Evolutionary conservation across 2,113 vertebrate species (phyloP), one percentile per base, ranked within the genome.

Genomic region (Cariama cristata): DNA sequence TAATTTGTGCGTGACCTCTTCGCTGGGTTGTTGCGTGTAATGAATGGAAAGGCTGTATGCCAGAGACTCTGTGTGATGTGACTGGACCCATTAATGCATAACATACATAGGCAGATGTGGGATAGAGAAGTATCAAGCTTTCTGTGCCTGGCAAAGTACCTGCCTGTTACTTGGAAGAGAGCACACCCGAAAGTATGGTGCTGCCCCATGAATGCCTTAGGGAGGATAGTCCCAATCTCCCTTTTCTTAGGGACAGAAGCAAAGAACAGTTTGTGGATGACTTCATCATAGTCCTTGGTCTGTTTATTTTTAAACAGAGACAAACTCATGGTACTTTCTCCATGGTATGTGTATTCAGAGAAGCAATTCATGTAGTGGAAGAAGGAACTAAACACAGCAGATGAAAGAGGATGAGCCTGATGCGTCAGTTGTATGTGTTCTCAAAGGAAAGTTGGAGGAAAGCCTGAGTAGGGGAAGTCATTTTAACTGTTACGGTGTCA

Each of bases 1-100:
- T 79, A 40, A 21, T 35, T 52, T 33, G 4, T 16, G 12, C 0
- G 0, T 4, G 40, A 0, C 1, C 2, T 81, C 35, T 67, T 67
- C 38, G 66, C 44, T 60, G 55, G n/a, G 27, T 52, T 58, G 21
- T 49, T 67, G 30, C 12, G 3, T 40, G 3, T 2, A 32, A 12
- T 2, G 60, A 59, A 14, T 47, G 27, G 33, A 62, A 73, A 28
- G 53, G 27, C 44, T 67, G 9, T 10, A 2, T 69, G 56, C 69
- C 52, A 63, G 59, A 30, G 32, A 3, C 35, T 38, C 14, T 14
- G 33, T 45, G 52, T 59, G 59, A 4, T 83, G 44, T 38, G 56
- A 20, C 60, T 63, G 56, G 23, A 50, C 2, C 47, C 10, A 2
- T 50, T 88, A 19, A 24, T 49, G 44, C 13, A 3, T 60, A 23